These are phyloP conservation scores for Morone saxatilis DNA, from an alignment of 2,113 vertebrate species.

Conservation along the genomic window DNA sequence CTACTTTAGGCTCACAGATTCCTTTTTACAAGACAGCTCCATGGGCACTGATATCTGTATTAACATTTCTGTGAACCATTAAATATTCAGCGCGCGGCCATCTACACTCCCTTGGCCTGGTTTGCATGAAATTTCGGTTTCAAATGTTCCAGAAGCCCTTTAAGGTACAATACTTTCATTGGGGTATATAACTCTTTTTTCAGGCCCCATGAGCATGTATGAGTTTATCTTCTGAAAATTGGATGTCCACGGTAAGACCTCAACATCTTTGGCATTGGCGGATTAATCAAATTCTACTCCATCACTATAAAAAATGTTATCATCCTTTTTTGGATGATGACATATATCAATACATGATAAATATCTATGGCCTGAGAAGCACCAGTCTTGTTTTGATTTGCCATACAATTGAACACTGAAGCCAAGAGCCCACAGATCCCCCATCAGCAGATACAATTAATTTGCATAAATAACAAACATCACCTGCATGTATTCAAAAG, in stretches of 20 bases:
- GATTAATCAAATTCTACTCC: not conserved
- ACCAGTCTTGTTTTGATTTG: slow-evolving; percentile 24
- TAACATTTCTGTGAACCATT: not conserved
- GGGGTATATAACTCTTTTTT: not conserved
- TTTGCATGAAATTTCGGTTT: not conserved
- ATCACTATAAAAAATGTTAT: slow-evolving; percentile 18
- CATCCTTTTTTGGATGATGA: slow-evolving; percentile 17
- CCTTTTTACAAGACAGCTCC: not conserved
- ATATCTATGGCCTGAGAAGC: slow-evolving; percentile 10
- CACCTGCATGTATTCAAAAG: slow-evolving; percentile 44
- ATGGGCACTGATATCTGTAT: not conserved
- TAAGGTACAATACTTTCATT: not conserved
- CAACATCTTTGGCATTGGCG: too few relatives aligned
- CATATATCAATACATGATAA: slow-evolving; percentile 4
- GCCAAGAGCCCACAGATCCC: slow-evolving; percentile 37
- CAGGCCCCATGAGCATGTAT: not conserved
- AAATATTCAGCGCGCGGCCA: not conserved
- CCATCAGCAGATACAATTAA: slow-evolving; percentile 27
- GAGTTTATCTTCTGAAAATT: not conserved
- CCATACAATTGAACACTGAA: slow-evolving; percentile 41
- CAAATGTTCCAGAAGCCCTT: not conserved
- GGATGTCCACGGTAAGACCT: too few relatives aligned
- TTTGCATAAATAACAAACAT: slow-evolving; percentile 51
- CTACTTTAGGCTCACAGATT: not conserved
- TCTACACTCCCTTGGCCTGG: not conserved